A percentile compares a stretch with the other conserved stretches of the same genome.
phyloP scores from a whole-genome alignment of 2,888 invertebrate genomes.

The Selenia dentaria region DNA sequence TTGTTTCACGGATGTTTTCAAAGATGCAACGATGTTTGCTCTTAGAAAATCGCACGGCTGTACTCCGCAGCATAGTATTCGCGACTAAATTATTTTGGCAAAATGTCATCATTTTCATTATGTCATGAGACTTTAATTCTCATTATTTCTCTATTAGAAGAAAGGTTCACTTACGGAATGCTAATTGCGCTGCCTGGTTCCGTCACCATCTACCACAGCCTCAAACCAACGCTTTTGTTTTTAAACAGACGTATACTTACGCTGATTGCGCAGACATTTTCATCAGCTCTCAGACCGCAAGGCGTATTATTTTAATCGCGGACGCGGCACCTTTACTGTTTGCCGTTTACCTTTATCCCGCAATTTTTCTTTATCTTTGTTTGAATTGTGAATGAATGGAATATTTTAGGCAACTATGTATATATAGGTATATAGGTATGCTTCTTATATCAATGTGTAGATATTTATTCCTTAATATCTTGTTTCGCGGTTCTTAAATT shows the following conservation, averaged over 20 bases:
- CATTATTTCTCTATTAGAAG: constrained; percentile 45
- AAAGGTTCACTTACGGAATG: constrained; percentile 52
- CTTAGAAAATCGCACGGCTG: no score
- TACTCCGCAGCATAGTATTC: no score
- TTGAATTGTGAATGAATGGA: constrained; percentile 37
- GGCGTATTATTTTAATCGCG: constrained; percentile 75
- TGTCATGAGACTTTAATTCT: no score
- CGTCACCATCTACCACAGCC: constrained; percentile 58
- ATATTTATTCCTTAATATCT: no score
- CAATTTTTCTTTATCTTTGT: constrained; percentile 34
- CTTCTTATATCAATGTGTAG: no score
- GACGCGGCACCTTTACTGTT: constrained; percentile 57
- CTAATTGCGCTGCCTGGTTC: constrained; percentile 63
- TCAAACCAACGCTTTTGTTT: constrained; percentile 69
- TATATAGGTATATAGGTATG: no score
- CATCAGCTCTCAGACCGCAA: constrained; percentile 73
- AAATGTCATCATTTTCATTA: no score
- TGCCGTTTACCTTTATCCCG: constrained; percentile 34
- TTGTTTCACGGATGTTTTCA: no score
- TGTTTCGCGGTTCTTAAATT: no score
- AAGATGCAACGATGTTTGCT: no score
- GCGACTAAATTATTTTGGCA: no score
- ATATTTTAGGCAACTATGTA: no score
- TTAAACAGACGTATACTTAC: constrained; percentile 77
- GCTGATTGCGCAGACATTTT: constrained; percentile 75